phyloP scores from a whole-genome alignment of 2,113 vertebrate genomes.

The Ginglymostoma cirratum region DNA sequence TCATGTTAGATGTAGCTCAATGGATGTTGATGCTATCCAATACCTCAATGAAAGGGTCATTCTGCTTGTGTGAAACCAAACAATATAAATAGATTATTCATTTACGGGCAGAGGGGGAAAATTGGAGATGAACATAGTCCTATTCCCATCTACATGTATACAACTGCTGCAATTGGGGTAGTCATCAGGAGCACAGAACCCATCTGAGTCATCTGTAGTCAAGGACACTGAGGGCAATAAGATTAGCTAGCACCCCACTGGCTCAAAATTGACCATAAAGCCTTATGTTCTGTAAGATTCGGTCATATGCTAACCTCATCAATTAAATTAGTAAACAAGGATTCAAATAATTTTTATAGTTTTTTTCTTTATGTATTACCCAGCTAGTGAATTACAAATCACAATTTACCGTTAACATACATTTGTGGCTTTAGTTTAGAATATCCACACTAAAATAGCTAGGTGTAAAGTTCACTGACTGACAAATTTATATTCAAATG shows the following conservation, averaged over 20 bases:
- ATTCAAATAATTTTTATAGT: not conserved
- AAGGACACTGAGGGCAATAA: not conserved
- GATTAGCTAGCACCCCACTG: not conserved
- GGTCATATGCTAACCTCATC: not conserved
- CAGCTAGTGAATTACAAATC: not conserved
- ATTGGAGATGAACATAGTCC: not conserved
- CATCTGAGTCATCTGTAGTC: not conserved
- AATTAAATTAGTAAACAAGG: not conserved
- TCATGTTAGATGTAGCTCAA: not conserved
- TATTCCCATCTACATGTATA: not conserved
- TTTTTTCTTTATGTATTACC: not conserved
- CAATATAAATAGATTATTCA: not conserved
- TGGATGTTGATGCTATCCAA: not conserved
- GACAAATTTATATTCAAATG: not conserved
- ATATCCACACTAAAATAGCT: not conserved
- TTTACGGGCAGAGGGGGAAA: not conserved
- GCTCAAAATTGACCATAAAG: not conserved
- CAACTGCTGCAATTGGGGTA: not conserved
- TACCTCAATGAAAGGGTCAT: not conserved
- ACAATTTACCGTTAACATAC: not conserved
- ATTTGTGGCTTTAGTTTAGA: not conserved
- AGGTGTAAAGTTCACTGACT: not conserved
- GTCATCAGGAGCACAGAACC: not conserved
- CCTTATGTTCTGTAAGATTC: not conserved
- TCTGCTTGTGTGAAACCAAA: not conserved